phyloP scores from a whole-genome alignment of 2,797 vertebrate genomes.

The Rhinella marina region DNA sequence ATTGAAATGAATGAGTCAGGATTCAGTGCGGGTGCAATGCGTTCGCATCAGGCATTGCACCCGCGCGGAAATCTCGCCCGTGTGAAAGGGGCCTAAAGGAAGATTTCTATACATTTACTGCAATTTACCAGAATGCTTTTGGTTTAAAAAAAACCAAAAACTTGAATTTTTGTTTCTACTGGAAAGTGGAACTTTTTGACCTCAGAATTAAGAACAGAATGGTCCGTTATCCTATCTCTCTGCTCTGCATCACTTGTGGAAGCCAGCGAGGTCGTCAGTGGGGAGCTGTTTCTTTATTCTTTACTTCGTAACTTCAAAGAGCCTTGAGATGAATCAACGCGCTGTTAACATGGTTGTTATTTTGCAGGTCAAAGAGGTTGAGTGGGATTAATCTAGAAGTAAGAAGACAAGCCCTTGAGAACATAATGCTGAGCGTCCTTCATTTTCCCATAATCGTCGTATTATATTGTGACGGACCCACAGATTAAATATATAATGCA shows the following conservation, averaged over 20 bases:
- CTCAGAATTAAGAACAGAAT: background rate
- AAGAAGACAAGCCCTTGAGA: background rate
- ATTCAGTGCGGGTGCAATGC: too few relatives aligned
- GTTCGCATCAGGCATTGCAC: too few relatives aligned
- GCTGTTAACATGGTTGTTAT: background rate
- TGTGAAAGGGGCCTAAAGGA: too few relatives aligned
- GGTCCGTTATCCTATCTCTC: background rate
- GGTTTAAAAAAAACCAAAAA: background rate
- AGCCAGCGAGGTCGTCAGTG: background rate
- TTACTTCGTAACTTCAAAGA: constrained; percentile 10
- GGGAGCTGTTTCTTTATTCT: constrained; percentile 14
- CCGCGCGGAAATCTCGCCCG: too few relatives aligned
- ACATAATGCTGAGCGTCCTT: background rate
- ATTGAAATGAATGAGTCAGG: too few relatives aligned
- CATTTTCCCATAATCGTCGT: background rate
- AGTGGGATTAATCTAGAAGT: background rate
- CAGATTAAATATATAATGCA: too few relatives aligned
- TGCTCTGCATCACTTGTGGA: background rate
- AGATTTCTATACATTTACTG: background rate
- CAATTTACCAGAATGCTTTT: background rate
- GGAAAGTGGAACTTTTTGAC: background rate
- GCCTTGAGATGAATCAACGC: background rate
- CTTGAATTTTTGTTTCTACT: background rate
- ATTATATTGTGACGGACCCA: too few relatives aligned
- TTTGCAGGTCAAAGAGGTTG: background rate